Evolutionary conservation across 2,888 invertebrate species (phyloP).

Genomic region (Matsumyia berberina): DNA sequence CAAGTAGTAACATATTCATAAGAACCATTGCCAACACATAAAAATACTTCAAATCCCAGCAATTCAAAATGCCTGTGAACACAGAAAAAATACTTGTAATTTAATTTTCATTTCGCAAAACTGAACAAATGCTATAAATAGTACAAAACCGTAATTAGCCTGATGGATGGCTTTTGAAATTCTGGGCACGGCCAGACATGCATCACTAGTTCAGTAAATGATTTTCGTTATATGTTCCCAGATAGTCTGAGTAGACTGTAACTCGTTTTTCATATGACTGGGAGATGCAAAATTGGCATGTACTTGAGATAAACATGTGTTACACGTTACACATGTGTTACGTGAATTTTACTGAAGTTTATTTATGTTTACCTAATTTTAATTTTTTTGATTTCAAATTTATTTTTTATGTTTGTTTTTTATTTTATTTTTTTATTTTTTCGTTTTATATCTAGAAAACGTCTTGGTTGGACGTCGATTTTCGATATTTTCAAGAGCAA

Average conservation of each 20-base stretch:
- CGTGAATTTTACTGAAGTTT: neutral
- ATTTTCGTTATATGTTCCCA: slow-evolving; percentile 7
- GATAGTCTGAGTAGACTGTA: neutral
- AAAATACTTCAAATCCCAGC: neutral
- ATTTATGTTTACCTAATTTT: slow-evolving; percentile 5
- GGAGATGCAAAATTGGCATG: neutral
- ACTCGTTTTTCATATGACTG: neutral
- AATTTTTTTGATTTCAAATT: neutral
- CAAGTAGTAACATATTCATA: no score
- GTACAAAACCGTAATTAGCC: slow-evolving; percentile 30
- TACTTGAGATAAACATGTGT: slow-evolving; percentile 14
- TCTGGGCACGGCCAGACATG: slow-evolving; percentile 64
- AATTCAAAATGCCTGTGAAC: neutral
- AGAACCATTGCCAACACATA: no score
- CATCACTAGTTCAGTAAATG: slow-evolving; percentile 59
- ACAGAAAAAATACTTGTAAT: slow-evolving; percentile 5
- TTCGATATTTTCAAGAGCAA: slow-evolving; percentile 82
- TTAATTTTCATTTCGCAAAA: slow-evolving; percentile 38
- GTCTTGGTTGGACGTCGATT: slow-evolving; percentile 82
- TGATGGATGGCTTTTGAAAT: slow-evolving; percentile 64
- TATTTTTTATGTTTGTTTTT: slow-evolving; percentile 4
- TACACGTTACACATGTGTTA: neutral
- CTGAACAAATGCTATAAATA: slow-evolving; percentile 44
- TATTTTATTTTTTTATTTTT: slow-evolving; percentile 77
- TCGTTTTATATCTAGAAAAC: slow-evolving; percentile 81